Conservation (phyloP, 1,140 invertebrate genomes). For the Rhynchophorus ferrugineus region DNA sequence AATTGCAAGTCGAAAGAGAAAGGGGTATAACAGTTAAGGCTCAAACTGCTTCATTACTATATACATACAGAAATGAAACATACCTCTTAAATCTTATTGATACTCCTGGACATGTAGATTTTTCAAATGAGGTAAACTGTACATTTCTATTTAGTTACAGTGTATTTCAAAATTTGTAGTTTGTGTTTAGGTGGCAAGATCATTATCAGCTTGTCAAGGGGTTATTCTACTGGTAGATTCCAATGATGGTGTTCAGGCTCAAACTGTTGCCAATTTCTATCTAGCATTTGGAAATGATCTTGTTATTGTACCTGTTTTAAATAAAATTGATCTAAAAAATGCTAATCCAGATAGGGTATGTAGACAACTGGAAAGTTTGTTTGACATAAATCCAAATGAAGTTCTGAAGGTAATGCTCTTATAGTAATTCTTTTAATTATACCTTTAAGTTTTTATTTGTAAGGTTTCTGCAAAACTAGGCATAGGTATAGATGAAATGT, state of each 20-base stretch:
- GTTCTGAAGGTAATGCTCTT: slow-evolving; percentile 51
- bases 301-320: slow-evolving; percentile 85
- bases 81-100: slow-evolving; percentile 97
- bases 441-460: slow-evolving; percentile 3
- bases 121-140: slow-evolving; percentile 82
- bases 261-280: slow-evolving; percentile 96
- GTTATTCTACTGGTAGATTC: slow-evolving; percentile 93
- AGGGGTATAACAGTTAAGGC: slow-evolving; percentile 98
- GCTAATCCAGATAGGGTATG: slow-evolving; percentile 77
- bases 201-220: slow-evolving; percentile 88
- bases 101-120: slow-evolving; percentile 98
- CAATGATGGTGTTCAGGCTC: slow-evolving; percentile 94
- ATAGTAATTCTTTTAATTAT: background rate
- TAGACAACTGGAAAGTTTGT: slow-evolving; percentile 73
- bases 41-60: slow-evolving; percentile 86
- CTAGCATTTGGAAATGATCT: slow-evolving; percentile 79
- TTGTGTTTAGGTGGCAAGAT: slow-evolving; percentile 64
- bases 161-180: slow-evolving; percentile 7
- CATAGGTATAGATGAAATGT: slow-evolving; percentile 65
- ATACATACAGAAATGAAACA: slow-evolving; percentile 54
- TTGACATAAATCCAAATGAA: slow-evolving; percentile 68
- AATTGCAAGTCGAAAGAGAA: slow-evolving; percentile 83
- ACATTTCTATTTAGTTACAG: background rate
- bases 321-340: slow-evolving; percentile 93
- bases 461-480: slow-evolving; percentile 86